Evolutionary conservation across 2,797 vertebrate genomes (phyloP).

Genomic region (Cetoscarus ocellatus): DNA sequence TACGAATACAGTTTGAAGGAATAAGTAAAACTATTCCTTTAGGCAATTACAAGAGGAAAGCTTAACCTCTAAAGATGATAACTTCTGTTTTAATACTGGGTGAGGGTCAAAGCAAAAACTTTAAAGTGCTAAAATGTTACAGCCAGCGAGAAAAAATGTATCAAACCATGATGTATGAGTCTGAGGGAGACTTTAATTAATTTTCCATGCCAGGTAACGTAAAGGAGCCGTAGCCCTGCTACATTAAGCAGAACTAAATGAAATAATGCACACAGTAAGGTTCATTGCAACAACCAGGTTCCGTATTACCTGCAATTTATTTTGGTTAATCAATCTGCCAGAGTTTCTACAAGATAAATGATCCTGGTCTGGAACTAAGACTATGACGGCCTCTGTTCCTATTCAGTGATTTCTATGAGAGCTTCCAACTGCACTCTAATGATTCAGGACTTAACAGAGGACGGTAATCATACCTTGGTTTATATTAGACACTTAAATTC

Average conservation of each 20-base stretch:
- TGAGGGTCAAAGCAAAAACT: conserved; percentile 24
- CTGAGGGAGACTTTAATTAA: conserved; percentile 68
- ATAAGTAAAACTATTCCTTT: too few relatives aligned
- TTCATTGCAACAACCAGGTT: conserved; percentile 84
- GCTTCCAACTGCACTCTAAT: conserved; percentile 5
- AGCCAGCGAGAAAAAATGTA: conserved; percentile 58
- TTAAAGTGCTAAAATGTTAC: conserved; percentile 52
- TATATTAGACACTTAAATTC: too few relatives aligned
- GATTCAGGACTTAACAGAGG: not conserved
- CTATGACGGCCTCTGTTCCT: conserved; percentile 22
- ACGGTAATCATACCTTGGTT: too few relatives aligned
- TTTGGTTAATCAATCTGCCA: conserved; percentile 84
- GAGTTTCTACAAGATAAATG: conserved; percentile 70
- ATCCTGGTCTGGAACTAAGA: conserved; percentile 46
- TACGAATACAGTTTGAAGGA: too few relatives aligned
- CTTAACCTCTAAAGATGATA: conserved; percentile 16
- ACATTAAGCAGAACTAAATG: conserved; percentile 83
- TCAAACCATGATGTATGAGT: conserved; percentile 74
- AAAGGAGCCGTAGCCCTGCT: conserved; percentile 63
- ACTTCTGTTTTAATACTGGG: conserved; percentile 12
- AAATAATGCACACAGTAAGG: conserved; percentile 81
- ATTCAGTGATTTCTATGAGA: conserved; percentile 11
- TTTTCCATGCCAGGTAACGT: conserved; percentile 66
- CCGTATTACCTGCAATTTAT: conserved; percentile 80
- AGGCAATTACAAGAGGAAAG: not conserved